Conservation (phyloP, 2,797 vertebrate genomes). For the Lithobates sylvaticus region DNA sequence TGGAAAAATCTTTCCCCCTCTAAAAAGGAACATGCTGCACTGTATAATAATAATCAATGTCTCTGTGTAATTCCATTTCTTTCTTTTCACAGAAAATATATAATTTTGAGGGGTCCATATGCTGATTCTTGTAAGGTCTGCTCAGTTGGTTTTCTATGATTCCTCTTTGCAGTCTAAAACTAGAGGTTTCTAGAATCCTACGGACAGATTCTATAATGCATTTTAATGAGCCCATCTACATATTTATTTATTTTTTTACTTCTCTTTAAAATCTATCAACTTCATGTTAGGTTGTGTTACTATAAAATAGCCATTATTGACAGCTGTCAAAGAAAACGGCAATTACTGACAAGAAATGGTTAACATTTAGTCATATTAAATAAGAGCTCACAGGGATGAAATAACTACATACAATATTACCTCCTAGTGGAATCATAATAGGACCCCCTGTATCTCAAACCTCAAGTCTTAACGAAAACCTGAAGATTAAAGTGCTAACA, state of each 20-base stretch:
- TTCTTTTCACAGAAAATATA: slow-evolving; percentile 52
- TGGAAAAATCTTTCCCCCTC: slow-evolving; percentile 40
- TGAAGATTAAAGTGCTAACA: no score
- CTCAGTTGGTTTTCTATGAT: slow-evolving; percentile 33
- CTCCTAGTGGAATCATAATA: no score
- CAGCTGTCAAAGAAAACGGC: no score
- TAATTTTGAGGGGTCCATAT: slow-evolving; percentile 36
- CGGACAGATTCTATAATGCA: neutral
- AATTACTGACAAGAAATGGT: no score
- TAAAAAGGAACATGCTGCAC: slow-evolving; percentile 49
- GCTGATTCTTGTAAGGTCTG: slow-evolving; percentile 7
- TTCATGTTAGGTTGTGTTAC: no score
- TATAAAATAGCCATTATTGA: no score
- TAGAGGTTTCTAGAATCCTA: neutral
- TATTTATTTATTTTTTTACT: neutral
- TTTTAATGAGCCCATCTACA: neutral
- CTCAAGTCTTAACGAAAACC: no score
- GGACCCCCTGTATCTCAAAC: no score
- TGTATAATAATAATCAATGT: slow-evolving; percentile 52
- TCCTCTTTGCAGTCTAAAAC: neutral
- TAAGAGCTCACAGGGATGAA: no score
- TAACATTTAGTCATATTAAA: no score
- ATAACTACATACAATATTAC: no score
- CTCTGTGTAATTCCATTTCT: slow-evolving; percentile 48
- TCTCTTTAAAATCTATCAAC: no score